These are phyloP conservation scores for Pseudoips prasinana DNA, from an alignment of 2,888 invertebrate species.

Conservation along the genomic window DNA sequence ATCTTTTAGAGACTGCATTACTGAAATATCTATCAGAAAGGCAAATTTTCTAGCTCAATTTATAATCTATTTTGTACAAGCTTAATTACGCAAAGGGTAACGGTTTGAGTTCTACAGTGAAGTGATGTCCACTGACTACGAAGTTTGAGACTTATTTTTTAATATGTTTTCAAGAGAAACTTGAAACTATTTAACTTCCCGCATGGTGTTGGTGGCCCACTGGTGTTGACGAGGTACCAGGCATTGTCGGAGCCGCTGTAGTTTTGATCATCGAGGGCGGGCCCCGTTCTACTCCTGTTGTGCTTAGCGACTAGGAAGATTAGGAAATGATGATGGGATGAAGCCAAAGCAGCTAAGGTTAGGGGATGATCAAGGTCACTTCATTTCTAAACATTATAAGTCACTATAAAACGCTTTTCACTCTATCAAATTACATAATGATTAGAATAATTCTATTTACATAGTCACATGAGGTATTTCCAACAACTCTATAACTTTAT, in stretches of 20 bases:
- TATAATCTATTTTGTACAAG: constrained; percentile 64
- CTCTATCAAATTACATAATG: constrained; percentile 52
- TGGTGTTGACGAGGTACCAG: neutral
- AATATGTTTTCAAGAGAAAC: constrained; percentile 13
- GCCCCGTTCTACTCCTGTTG: neutral
- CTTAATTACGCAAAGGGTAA: constrained; percentile 43
- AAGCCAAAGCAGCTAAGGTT: constrained; percentile 73
- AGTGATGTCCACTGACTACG: constrained; percentile 32
- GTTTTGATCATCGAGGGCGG: neutral
- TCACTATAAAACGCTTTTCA: constrained; percentile 62
- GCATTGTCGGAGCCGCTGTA: neutral
- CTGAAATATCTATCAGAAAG: constrained; percentile 54
- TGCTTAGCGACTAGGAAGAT: constrained; percentile 40
- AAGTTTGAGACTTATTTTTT: constrained; percentile 19
- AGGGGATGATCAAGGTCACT: constrained; percentile 78
- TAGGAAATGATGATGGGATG: constrained; percentile 53
- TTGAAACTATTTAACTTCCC: constrained; percentile 23
- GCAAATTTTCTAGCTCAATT: constrained; percentile 62
- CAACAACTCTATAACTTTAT: constrained; percentile 59
- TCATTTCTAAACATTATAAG: constrained; percentile 73
- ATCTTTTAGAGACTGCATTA: constrained; percentile 42
- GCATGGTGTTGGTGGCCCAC: neutral
- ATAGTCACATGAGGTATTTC: constrained; percentile 65
- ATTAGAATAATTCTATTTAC: constrained; percentile 54
- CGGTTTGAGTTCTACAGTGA: constrained; percentile 43